phyloP scores from a whole-genome alignment of 2,113 vertebrate species.

The Saguinus imperator region DNA sequence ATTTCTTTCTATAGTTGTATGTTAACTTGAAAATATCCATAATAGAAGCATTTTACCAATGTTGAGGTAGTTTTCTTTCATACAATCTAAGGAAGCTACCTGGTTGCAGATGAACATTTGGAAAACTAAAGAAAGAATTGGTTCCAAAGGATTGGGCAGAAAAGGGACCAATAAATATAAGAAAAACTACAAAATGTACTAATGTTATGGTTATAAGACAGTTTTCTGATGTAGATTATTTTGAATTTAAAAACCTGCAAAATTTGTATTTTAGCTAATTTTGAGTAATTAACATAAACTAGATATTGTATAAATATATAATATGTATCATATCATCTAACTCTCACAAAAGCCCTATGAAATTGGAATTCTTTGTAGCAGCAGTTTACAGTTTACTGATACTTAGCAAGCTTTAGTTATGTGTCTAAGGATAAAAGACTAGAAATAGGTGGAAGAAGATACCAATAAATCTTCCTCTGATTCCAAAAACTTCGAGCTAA shows the following conservation, averaged over 20 bases:
- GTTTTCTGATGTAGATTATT: neutral
- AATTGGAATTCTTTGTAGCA: neutral
- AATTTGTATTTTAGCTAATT: neutral
- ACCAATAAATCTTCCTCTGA: neutral
- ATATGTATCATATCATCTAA: neutral
- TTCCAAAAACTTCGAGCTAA: slow-evolving; percentile 18
- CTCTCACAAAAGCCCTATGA: neutral
- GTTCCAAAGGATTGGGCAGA: neutral
- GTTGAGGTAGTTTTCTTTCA: neutral
- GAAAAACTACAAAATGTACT: neutral
- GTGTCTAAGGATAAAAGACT: neutral
- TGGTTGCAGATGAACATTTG: neutral
- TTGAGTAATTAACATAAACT: neutral
- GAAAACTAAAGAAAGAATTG: neutral
- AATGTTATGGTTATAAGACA: neutral
- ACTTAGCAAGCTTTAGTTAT: slow-evolving; percentile 25
- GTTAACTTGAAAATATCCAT: slow-evolving; percentile 13
- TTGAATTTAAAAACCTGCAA: neutral
- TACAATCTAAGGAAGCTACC: neutral
- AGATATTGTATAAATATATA: neutral
- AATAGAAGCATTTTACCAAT: slow-evolving; percentile 10
- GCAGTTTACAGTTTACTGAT: neutral
- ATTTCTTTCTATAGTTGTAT: neutral
- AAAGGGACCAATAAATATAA: neutral
- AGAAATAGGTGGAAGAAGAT: neutral